Percentiles rank a stretch among this genome's conserved stretches.
Conservation (phyloP, 2,888 invertebrate genomes). For the Ophion costatus region DNA sequence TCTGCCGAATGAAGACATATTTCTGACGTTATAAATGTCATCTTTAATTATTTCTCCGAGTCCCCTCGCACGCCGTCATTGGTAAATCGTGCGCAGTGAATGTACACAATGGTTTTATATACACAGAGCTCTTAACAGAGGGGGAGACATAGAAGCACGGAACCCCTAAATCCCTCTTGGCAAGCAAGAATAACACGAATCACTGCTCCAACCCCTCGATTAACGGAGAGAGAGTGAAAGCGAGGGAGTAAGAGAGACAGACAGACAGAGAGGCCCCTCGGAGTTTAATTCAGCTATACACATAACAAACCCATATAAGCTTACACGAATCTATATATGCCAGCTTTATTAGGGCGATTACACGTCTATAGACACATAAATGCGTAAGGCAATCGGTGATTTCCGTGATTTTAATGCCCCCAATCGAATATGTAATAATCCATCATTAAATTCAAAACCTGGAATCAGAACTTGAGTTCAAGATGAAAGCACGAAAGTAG, state of each 20-base stretch:
- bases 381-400: not conserved
- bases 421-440: constrained; percentile 20
- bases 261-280: not conserved
- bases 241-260: too few species aligned
- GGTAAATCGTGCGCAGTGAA: constrained; percentile 11
- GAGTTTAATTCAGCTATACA: constrained; percentile 32
- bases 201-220: constrained; percentile 55
- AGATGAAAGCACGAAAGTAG: too few species aligned
- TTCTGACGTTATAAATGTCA: constrained; percentile 72
- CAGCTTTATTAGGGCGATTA: constrained; percentile 1
- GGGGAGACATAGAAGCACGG: constrained; percentile 25
- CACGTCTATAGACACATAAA: not conserved
- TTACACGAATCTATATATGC: constrained; percentile 12
- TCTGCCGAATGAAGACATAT: constrained; percentile 61
- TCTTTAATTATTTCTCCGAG: constrained; percentile 75
- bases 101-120: constrained; percentile 9
- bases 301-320: constrained; percentile 15
- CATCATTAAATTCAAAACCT: too few species aligned
- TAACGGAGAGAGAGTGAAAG: constrained; percentile 10
- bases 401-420: not conserved
- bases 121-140: constrained; percentile 10
- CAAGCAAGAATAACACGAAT: constrained; percentile 72
- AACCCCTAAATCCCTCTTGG: constrained; percentile 71
- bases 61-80: constrained; percentile 42
- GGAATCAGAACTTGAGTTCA: too few species aligned